phyloP scores from a whole-genome alignment of 2,797 vertebrate genomes.

The Balearica regulorum region DNA sequence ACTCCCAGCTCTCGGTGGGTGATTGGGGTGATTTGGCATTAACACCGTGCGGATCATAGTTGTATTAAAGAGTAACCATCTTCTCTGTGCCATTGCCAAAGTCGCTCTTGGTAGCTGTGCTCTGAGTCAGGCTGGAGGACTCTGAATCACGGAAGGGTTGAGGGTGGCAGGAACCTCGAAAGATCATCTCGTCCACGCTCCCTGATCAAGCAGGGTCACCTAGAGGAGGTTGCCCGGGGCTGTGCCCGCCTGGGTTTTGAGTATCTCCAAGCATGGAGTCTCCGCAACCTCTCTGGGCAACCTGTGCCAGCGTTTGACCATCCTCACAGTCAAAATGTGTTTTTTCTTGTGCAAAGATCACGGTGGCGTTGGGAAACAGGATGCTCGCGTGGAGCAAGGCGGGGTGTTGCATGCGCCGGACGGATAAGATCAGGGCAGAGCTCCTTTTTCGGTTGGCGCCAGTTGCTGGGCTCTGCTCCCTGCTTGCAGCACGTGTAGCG shows the following conservation, averaged over 20 bases:
- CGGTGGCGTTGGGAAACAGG: neutral
- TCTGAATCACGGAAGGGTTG: neutral
- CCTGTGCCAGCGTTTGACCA: neutral
- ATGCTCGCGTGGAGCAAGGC: neutral
- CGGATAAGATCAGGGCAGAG: slow-evolving; percentile 68
- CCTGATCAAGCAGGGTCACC: neutral
- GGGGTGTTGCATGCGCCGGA: neutral
- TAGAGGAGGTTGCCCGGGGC: neutral
- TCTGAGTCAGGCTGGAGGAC: neutral
- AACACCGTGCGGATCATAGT: rapidly evolving
- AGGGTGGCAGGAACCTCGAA: neutral
- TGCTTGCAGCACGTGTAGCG: neutral
- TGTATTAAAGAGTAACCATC: neutral
- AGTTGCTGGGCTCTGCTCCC: slow-evolving; percentile 35
- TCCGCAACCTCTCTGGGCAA: neutral
- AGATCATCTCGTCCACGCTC: neutral
- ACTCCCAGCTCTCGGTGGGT: neutral
- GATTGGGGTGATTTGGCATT: neutral
- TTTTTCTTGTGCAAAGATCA: neutral
- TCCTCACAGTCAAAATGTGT: neutral
- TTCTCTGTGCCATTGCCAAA: neutral
- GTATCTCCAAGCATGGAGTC: neutral
- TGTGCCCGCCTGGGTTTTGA: neutral
- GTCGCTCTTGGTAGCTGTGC: neutral
- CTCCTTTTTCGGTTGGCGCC: slow-evolving; percentile 59